phyloP scores from a whole-genome alignment of 1,140 invertebrate species.

The Leptinotarsa defecta region DNA sequence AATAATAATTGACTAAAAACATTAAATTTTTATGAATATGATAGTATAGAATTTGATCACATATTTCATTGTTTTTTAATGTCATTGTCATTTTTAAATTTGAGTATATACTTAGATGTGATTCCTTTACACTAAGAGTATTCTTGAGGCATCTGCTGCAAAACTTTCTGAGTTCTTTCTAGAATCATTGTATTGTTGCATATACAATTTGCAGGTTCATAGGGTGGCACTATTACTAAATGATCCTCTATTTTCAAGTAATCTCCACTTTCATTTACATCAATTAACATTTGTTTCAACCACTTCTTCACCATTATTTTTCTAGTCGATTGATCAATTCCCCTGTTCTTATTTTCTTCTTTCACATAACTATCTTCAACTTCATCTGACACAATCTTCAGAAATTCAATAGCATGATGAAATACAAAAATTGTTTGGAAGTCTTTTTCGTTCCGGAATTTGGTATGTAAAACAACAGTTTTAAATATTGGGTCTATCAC shows the following conservation, averaged over 20 bases:
- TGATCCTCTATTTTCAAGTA: constrained; percentile 49
- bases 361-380: constrained; percentile 33
- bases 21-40: no score
- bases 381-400: constrained; percentile 38
- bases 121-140: constrained; percentile 20
- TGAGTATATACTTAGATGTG: constrained; percentile 20
- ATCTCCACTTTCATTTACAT: constrained; percentile 46
- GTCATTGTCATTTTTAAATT: not conserved
- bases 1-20: not conserved
- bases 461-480: constrained; percentile 43
- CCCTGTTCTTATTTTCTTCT: constrained; percentile 20
- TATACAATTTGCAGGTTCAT: constrained; percentile 47
- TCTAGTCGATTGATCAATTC: constrained; percentile 19
- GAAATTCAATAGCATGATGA: constrained; percentile 43
- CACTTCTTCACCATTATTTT: constrained; percentile 46
- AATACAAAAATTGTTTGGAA: constrained; percentile 39
- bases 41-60: no score
- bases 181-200: constrained; percentile 52
- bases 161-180: constrained; percentile 48
- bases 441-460: constrained; percentile 28
- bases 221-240: constrained; percentile 50
- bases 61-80: not conserved
- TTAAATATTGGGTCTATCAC: constrained; percentile 51
- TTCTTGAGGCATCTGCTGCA: constrained; percentile 48
- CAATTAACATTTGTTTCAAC: constrained; percentile 49